Conservation (phyloP, 92 coral and sea anemone species). For the Micromussa lordhowensis region DNA sequence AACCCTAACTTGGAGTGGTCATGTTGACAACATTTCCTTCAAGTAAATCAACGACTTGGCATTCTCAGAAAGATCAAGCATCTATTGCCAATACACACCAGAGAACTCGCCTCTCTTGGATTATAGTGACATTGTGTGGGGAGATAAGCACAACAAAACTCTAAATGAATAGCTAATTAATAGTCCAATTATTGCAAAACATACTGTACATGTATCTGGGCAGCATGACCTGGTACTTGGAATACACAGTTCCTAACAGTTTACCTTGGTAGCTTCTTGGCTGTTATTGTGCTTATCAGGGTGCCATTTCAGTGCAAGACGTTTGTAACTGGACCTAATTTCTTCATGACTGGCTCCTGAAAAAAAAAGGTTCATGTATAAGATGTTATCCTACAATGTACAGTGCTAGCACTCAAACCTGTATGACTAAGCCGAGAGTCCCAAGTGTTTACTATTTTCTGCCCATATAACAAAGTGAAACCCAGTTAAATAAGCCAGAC, state of each 20-base stretch:
- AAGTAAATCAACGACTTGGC: too few species aligned
- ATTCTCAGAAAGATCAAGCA: too few species aligned
- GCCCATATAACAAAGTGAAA: neutral
- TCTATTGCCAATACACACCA: too few species aligned
- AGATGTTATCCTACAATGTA: neutral
- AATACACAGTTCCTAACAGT: neutral
- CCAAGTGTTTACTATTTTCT: neutral
- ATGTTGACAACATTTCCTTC: too few species aligned
- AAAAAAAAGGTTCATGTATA: neutral
- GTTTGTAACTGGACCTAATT: constrained; percentile 93
- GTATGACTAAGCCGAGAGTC: neutral
- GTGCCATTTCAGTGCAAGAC: constrained; percentile 95
- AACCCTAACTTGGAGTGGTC: too few species aligned
- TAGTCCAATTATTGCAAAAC: too few species aligned
- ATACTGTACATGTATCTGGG: too few species aligned
- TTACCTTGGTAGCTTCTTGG: constrained; percentile 85
- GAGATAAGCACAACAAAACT: too few species aligned
- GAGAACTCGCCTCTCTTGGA: too few species aligned
- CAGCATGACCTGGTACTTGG: too few species aligned
- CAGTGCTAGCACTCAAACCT: neutral
- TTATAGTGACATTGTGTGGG: too few species aligned
- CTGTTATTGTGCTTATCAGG: constrained; percentile 98
- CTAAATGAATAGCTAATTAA: too few species aligned
- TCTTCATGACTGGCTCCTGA: constrained; percentile 84
- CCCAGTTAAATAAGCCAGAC: neutral